These are phyloP conservation scores for Aporrectodea caliginosa DNA, from an alignment of 1,140 invertebrate species.

Conservation along the genomic window DNA sequence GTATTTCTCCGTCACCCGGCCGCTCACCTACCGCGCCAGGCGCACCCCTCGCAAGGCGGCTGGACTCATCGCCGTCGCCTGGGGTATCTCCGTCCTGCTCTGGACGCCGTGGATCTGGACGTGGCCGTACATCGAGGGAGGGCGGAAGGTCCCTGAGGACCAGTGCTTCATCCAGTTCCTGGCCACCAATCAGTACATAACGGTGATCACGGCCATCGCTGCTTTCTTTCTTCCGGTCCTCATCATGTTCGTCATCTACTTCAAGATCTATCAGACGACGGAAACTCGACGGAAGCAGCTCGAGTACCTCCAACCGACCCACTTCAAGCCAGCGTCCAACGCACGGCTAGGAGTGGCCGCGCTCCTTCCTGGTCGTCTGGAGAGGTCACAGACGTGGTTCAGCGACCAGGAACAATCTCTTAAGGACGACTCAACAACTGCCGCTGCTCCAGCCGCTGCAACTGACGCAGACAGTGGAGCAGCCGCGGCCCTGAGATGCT, in stretches of 20 bases:
- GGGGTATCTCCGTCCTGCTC: constrained; percentile 62
- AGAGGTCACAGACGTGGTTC: not conserved
- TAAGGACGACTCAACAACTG: no score
- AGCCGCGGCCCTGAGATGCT: no score
- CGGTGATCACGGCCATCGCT: constrained; percentile 72
- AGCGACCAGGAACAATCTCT: no score
- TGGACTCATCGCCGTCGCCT: constrained; percentile 76
- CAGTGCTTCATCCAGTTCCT: constrained; percentile 98
- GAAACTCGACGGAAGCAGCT: constrained; percentile 85
- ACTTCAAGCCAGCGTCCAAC: not conserved
- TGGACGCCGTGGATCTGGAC: constrained; percentile 99
- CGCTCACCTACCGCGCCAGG: constrained; percentile 92
- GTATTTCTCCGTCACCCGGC: constrained; percentile 80
- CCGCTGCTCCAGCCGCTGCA: no score
- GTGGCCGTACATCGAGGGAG: constrained; percentile 81
- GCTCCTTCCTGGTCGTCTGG: not conserved
- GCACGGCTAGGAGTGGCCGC: not conserved
- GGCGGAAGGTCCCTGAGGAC: constrained; percentile 70
- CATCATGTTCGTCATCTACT: constrained; percentile 54
- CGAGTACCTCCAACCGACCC: constrained; percentile 76
- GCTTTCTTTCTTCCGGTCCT: constrained; percentile 94
- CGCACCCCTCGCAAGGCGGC: constrained; percentile 84
- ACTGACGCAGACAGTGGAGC: no score
- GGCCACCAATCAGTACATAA: constrained; percentile 92
- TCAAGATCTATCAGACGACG: constrained; percentile 87